Conservation (phyloP, 1,140 invertebrate species). For the Cotesia glomerata region DNA sequence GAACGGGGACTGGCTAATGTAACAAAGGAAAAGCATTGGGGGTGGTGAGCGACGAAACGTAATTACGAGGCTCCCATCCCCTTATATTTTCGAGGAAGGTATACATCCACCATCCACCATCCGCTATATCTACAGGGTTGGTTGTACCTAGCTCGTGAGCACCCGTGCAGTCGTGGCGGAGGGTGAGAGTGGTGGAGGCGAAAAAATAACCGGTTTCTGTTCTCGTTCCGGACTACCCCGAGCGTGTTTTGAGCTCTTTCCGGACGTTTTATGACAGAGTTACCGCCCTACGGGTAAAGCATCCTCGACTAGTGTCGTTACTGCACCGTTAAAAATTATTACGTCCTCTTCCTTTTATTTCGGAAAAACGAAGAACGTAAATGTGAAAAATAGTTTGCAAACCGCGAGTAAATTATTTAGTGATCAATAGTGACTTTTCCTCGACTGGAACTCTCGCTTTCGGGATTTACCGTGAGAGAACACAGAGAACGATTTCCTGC, state of each 20-base stretch:
- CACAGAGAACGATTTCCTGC: conserved; percentile 22
- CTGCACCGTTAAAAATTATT: not conserved
- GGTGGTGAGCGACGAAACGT: conserved; percentile 47
- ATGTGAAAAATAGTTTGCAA: not conserved
- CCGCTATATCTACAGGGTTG: not conserved
- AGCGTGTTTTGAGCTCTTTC: conserved; percentile 18
- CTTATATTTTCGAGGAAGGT: too few species aligned
- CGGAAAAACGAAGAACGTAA: not conserved
- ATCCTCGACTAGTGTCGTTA: conserved; percentile 5
- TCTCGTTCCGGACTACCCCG: conserved; percentile 12
- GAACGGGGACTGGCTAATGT: conserved; percentile 41
- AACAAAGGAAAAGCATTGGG: conserved; percentile 47
- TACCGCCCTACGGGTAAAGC: conserved; percentile 2
- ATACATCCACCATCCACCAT: not conserved
- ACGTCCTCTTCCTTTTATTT: not conserved
- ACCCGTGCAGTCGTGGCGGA: not conserved
- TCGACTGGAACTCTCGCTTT: not conserved
- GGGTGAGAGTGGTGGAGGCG: too few species aligned
- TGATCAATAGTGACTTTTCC: not conserved
- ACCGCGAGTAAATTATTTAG: not conserved
- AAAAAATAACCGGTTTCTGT: not conserved
- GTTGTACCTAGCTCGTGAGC: not conserved
- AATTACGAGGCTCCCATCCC: conserved; percentile 39
- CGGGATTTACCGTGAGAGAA: conserved; percentile 24
- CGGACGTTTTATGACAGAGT: conserved; percentile 22